Base-by-base conservation (phyloP, 2,113 vertebrate genomes). In the Tringa solitaria region DNA sequence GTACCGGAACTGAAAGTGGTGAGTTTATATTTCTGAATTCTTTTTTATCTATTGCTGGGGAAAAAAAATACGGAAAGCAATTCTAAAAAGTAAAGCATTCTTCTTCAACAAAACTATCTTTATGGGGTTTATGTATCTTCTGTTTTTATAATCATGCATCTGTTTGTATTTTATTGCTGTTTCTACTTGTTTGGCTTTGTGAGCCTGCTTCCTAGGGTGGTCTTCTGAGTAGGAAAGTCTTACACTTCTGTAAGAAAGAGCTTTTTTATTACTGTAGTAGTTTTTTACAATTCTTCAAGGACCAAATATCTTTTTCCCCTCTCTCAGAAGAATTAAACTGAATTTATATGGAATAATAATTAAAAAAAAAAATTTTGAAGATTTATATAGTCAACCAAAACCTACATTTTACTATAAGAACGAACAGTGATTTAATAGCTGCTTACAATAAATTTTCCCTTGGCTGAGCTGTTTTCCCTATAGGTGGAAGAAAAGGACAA, bases 1-100 rank as follows among this genome's bases (percentile, higher is more conserved):
- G 99, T 99, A 11, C 99, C 99, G 0, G 99, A 99, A 90, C 99
- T 99, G 61, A 99, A 99, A 99, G 99, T 99, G 99, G 99, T 99
- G 97, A 99, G 99, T 99, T 85, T 1, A 0, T 64, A 4, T 89
- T 92, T 75, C 12, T 54, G 16, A 54, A 27, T 54, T 54, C 17
- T 54, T 48, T 78, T 76, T n/a, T 12, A 0, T 43, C 80, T 61
- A 0, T 57, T 57, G 2, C 1, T 64, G 43, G 43, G 2, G 2
- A 3, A 30, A 39, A 37, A n/a, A 61, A 35, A 16, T 2, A 3
- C 0, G 8, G 7, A 30, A 37, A 50, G 7, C 8, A 4, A 9
- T 57, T 76, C 56, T 7, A 9, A 53, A 22, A 22, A 68, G 13
- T 14, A 17, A 64, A 68, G 32, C 5, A 6, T 57, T 87, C 76